Conservation (phyloP, 2,888 invertebrate species). For the Phyllotreta striolata region DNA sequence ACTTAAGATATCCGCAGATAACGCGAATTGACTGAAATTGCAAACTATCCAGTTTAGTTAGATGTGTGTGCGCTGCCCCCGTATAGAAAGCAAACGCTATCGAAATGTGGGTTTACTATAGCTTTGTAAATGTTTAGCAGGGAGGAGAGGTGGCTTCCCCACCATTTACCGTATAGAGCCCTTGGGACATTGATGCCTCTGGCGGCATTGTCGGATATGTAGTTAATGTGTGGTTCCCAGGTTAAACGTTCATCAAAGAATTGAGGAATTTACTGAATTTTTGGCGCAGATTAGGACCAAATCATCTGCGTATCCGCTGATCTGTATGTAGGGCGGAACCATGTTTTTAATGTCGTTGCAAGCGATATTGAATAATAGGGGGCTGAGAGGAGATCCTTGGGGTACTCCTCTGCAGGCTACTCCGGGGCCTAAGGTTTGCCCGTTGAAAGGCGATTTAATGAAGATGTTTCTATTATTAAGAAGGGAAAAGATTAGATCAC, state of each 20-base stretch:
- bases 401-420: not conserved
- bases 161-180: not conserved
- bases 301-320: not conserved
- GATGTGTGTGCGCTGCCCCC: not conserved
- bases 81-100: too few relatives aligned
- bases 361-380: not conserved
- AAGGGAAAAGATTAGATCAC: slow-evolving; percentile 1
- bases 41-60: not conserved
- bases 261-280: not conserved
- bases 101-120: too few relatives aligned
- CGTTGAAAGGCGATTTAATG: not conserved
- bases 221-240: not conserved
- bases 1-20: too few relatives aligned
- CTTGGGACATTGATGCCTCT: not conserved
- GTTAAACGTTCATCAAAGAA: not conserved
- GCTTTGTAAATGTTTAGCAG: too few relatives aligned
- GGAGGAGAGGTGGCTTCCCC: too few relatives aligned
- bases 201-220: not conserved
- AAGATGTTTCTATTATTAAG: not conserved
- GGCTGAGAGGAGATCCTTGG: not conserved
- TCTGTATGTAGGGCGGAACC: not conserved
- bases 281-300: not conserved
- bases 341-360: not conserved
- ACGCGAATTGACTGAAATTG: not conserved
- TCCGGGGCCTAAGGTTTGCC: not conserved